Evolutionary conservation across 64 coral and sea anemone genomes (phyloP).

Genomic region (Cladopsammia gracilis): DNA sequence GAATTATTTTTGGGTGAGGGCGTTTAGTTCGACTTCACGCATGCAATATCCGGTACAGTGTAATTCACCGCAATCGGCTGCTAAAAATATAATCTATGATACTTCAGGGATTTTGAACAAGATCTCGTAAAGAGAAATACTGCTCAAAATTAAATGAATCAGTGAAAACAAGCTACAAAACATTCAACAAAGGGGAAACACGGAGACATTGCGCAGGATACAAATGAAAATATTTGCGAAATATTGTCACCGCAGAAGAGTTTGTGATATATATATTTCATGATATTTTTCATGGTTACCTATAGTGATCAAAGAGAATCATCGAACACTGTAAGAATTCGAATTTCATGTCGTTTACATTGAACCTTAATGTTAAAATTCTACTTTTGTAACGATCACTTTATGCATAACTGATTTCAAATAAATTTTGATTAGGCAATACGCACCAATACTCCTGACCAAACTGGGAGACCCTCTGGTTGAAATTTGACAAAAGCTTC

Average conservation of each 20-base stretch:
- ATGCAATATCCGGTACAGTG: no score
- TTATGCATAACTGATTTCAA: not conserved
- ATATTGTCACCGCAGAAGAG: not conserved
- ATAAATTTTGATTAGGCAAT: not conserved
- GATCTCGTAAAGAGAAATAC: no score
- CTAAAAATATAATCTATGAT: no score
- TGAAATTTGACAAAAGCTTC: slow-evolving; percentile 80
- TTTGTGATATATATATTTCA: not conserved
- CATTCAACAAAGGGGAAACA: not conserved
- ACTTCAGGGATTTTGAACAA: no score
- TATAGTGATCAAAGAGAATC: not conserved
- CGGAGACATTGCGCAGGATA: not conserved
- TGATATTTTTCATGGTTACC: not conserved
- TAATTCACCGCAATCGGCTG: no score
- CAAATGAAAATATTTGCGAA: not conserved
- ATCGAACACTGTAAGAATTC: not conserved
- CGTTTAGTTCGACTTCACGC: no score
- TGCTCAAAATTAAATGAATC: no score
- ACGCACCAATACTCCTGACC: slow-evolving; percentile 90
- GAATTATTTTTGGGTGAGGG: no score
- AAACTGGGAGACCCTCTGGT: slow-evolving; percentile 87
- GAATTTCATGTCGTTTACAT: not conserved
- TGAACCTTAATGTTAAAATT: not conserved
- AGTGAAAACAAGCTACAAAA: not conserved
- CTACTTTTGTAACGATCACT: not conserved